phyloP scores from a whole-genome alignment of 2,888 invertebrate genomes.

The Cenopis cana region DNA sequence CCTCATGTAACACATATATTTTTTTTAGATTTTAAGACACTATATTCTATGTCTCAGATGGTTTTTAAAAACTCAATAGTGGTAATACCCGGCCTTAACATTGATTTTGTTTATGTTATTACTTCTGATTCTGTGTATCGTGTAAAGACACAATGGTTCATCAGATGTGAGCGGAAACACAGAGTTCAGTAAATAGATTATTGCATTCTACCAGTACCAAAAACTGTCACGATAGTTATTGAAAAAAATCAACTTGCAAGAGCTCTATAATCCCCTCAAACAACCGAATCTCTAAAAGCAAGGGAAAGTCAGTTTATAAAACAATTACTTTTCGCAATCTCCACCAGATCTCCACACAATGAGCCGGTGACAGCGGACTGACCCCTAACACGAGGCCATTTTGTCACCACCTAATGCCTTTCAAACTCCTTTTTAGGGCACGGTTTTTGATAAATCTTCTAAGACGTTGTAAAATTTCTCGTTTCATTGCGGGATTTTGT shows the following conservation, averaged over 20 bases:
- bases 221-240: too few relatives aligned
- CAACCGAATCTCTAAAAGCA: background rate
- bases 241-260: background rate
- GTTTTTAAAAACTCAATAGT: too few relatives aligned
- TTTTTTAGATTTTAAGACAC: too few relatives aligned
- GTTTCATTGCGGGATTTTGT: background rate
- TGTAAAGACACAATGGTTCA: too few relatives aligned
- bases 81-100: too few relatives aligned
- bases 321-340: constrained; percentile 39
- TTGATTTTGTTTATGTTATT: too few relatives aligned
- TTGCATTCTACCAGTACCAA: too few relatives aligned
- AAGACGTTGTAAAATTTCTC: background rate
- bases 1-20: too few relatives aligned
- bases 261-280: background rate
- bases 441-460: constrained; percentile 12
- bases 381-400: constrained; percentile 47
- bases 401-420: constrained; percentile 47
- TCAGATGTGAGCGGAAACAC: too few relatives aligned
- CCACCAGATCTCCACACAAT: constrained; percentile 40
- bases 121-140: too few relatives aligned
- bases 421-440: constrained; percentile 6
- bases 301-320: constrained; percentile 32
- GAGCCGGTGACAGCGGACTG: constrained; percentile 46
- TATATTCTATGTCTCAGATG: too few relatives aligned
- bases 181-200: too few relatives aligned